Conservation (phyloP, 2,113 vertebrate species). For the Etheostoma spectabile region DNA sequence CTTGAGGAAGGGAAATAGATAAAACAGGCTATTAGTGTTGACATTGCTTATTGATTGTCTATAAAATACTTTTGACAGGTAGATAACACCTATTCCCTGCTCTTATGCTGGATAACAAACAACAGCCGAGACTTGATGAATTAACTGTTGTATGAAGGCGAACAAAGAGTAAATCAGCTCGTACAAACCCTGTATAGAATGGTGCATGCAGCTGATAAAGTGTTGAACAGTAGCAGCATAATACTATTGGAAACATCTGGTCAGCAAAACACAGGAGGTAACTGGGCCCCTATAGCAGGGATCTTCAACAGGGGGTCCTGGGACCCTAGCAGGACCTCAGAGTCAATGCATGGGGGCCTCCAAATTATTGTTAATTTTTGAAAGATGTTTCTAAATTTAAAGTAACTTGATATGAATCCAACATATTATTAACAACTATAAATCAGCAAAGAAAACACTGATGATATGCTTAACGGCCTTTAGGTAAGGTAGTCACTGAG, state of each 20-base stretch:
- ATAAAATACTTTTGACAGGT: slow-evolving; percentile 42
- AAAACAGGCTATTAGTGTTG: slow-evolving; percentile 20
- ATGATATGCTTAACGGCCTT: too few species aligned
- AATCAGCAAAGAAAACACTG: too few species aligned
- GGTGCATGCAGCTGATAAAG: not conserved
- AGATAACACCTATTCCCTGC: slow-evolving; percentile 1
- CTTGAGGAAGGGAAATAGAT: slow-evolving; percentile 19
- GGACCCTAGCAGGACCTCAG: too few species aligned
- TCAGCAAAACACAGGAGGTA: not conserved
- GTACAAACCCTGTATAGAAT: not conserved
- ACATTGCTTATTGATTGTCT: slow-evolving; percentile 36
- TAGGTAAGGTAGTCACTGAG: too few species aligned
- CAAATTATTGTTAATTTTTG: too few species aligned
- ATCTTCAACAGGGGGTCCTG: too few species aligned
- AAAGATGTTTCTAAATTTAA: too few species aligned
- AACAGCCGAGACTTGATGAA: not conserved
- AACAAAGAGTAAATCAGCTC: not conserved
- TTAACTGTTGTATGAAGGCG: not conserved
- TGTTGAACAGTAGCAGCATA: not conserved
- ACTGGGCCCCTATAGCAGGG: too few species aligned
- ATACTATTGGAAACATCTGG: not conserved
- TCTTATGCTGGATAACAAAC: slow-evolving; percentile 3
- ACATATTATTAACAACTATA: too few species aligned
- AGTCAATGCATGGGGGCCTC: too few species aligned
- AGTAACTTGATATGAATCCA: too few species aligned